Percentiles rank a stretch among this genome's conserved stretches.
Evolutionary conservation across 2,888 invertebrate species (phyloP).

Genomic region (Pterobdella sp.): DNA sequence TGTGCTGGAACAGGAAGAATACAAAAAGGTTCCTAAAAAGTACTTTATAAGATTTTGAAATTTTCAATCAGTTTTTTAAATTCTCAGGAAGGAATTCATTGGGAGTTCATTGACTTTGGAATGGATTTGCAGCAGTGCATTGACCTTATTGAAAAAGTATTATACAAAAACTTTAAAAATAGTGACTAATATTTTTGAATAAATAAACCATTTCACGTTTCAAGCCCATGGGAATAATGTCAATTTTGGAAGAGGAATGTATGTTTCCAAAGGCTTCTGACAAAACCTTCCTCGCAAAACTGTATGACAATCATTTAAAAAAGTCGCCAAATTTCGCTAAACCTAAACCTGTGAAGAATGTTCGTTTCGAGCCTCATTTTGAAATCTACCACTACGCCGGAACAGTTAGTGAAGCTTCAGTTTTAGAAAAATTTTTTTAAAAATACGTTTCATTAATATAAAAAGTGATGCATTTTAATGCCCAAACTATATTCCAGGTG

Average conservation of each 20-base stretch:
- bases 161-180: constrained; percentile 1
- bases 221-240: constrained; percentile 99
- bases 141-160: constrained; percentile 61
- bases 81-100: constrained; percentile 66
- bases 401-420: constrained; percentile 59
- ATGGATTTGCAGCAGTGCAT: constrained; percentile 92
- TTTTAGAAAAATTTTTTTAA: background rate
- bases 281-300: constrained; percentile 92
- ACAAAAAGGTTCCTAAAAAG: constrained; percentile 63
- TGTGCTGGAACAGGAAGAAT: constrained; percentile 92
- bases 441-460: background rate
- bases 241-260: constrained; percentile 99
- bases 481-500: constrained; percentile 59
- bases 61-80: background rate
- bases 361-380: constrained; percentile 92
- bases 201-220: background rate
- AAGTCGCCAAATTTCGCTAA: constrained; percentile 58
- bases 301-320: constrained; percentile 97
- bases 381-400: constrained; percentile 99
- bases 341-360: constrained; percentile 71
- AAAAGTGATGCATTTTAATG: background rate
- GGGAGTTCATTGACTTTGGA: constrained; percentile 94
- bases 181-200: background rate
- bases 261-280: constrained; percentile 99
- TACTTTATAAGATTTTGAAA: background rate